Percentiles rank a stretch among this genome's conserved stretches.
Evolutionary conservation across 2,113 vertebrate genomes (phyloP).

Genomic region (Melanocharis versteri): DNA sequence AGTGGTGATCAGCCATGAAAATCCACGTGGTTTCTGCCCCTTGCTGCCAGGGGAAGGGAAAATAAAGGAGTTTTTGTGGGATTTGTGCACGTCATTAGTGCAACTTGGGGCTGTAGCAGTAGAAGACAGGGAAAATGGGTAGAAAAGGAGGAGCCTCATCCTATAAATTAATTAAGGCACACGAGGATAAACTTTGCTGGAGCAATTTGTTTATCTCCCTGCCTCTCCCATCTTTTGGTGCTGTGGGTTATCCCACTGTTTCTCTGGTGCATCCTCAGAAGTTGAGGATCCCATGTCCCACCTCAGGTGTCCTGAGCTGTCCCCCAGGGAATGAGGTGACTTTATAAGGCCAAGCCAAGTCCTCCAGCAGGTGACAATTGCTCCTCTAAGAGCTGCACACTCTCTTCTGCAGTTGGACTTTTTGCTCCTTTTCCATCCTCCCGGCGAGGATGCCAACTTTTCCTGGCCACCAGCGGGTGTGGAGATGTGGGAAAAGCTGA

Average conservation of each 20-base stretch:
- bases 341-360: background rate
- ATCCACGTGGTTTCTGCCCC: background rate
- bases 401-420: background rate
- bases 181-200: background rate
- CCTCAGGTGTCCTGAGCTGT: background rate
- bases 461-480: accelerated
- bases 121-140: background rate
- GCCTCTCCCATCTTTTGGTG: background rate
- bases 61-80: background rate
- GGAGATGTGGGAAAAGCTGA: background rate
- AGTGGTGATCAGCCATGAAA: background rate
- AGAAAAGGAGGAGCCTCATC: background rate
- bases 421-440: background rate
- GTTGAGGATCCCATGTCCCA: background rate
- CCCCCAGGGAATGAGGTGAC: background rate
- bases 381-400: background rate
- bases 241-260: background rate
- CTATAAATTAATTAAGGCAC: background rate
- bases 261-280: background rate
- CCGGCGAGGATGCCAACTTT: background rate
- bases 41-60: background rate
- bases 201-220: background rate
- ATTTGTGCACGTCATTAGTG: accelerated
- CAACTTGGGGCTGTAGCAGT: background rate
- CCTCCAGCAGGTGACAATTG: background rate